Percentiles rank a stretch among this genome's conserved stretches.
These are phyloP conservation scores for Drosophila emarginata DNA, from an alignment of 2,888 invertebrate genomes.

Conservation along the genomic window DNA sequence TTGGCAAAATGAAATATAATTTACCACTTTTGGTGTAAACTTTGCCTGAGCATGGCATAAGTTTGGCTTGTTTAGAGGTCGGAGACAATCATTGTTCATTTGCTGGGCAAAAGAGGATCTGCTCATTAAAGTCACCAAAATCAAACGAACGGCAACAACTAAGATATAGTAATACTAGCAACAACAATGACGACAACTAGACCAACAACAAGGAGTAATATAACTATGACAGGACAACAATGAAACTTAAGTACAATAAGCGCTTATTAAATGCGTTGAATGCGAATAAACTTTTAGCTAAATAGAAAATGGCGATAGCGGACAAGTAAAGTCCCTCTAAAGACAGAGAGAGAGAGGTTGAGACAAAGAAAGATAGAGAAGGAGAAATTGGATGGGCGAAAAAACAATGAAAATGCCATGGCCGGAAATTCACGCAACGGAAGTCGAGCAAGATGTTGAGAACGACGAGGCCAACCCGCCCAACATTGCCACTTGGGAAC, in stretches of 20 bases:
- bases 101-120: constrained; percentile 39
- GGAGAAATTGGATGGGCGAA: constrained; percentile 12
- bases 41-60: neutral
- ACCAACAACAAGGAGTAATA: constrained; percentile 31
- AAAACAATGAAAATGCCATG: constrained; percentile 65
- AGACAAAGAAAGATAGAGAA: neutral
- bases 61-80: constrained; percentile 8
- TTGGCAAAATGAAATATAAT: neutral
- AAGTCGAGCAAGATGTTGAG: constrained; percentile 37
- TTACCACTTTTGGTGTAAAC: constrained; percentile 5
- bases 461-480: constrained; percentile 10
- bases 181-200: constrained; percentile 20
- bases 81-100: constrained; percentile 16
- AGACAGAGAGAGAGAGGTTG: neutral
- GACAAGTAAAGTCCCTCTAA: constrained; percentile 12
- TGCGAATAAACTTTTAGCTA: constrained; percentile 73
- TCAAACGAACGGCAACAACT: neutral
- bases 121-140: constrained; percentile 38
- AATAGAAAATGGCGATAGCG: constrained; percentile 65
- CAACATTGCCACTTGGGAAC: constrained; percentile 57
- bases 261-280: constrained; percentile 74
- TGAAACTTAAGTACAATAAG: constrained; percentile 73
- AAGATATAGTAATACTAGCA: constrained; percentile 7
- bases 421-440: constrained; percentile 62
- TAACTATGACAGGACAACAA: constrained; percentile 57